These are phyloP conservation scores for Oscheius sp. DNA, from an alignment of 2,888 invertebrate genomes.

Conservation along the genomic window DNA sequence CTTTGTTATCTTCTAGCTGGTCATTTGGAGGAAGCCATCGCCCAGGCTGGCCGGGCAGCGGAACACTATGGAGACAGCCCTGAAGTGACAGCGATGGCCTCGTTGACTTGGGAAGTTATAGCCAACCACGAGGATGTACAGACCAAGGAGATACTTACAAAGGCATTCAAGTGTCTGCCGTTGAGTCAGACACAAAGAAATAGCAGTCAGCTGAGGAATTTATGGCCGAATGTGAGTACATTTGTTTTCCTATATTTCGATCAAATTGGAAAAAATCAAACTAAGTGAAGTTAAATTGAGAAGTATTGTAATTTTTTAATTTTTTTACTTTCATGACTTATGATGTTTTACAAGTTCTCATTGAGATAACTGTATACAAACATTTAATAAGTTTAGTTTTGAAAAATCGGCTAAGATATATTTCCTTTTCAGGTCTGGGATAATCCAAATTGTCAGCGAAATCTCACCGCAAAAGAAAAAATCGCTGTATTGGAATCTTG, in stretches of 20 bases:
- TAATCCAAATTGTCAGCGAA: slow-evolving; percentile 35
- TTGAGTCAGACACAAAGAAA: slow-evolving; percentile 44
- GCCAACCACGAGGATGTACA: slow-evolving; percentile 57
- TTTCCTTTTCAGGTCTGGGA: slow-evolving; percentile 49
- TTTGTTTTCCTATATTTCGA: too few species aligned
- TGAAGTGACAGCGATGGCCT: slow-evolving; percentile 40
- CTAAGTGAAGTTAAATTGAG: too few species aligned
- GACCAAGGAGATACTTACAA: slow-evolving; percentile 38
- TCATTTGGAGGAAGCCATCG: slow-evolving; percentile 41
- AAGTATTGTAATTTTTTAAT: too few species aligned
- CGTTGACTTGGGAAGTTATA: slow-evolving; percentile 53
- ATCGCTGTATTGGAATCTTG: slow-evolving; percentile 46
- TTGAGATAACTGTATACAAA: too few species aligned
- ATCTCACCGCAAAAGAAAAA: slow-evolving; percentile 43
- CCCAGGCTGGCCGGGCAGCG: slow-evolving; percentile 38
- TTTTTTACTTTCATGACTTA: too few species aligned
- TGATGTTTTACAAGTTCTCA: too few species aligned
- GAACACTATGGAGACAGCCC: slow-evolving; percentile 7
- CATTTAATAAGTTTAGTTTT: too few species aligned
- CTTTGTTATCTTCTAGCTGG: slow-evolving; percentile 51
- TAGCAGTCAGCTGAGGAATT: slow-evolving; percentile 44
- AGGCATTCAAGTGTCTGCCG: slow-evolving; percentile 48
- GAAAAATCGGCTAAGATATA: too few species aligned
- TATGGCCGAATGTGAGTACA: slow-evolving; percentile 45
- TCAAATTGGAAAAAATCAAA: too few species aligned